Base-by-base conservation (phyloP, 37 sponge, comb jelly and placozoan species). In the Spongia lamella region DNA sequence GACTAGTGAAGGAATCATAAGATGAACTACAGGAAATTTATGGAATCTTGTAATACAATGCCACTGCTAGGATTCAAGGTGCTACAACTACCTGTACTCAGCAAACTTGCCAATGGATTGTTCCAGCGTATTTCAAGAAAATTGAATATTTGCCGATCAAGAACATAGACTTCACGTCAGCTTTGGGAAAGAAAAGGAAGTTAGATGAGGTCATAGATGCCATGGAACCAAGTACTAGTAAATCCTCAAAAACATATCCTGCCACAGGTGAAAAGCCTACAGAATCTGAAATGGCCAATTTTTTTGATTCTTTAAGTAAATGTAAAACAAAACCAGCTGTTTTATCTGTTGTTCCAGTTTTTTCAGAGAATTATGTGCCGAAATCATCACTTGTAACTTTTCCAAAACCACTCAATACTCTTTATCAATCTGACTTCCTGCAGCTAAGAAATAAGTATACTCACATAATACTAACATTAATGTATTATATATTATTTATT, bases 301-400 rank as follows among this genome's bases (percentile, higher is more conserved):
- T 72, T 20, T 72, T 72, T 21, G 19, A 72, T 2, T 29, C 7
- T 3, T 22, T 62, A 32, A 49, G 53, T 34, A 50, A 21, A 34
- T 60, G 53, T 35, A 32, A 32, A 0, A 38, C 68, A 49, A 78
- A 61, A 59, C 72, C 71, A 36, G 72, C 70, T n/a, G 38, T 80
- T 30, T 33, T 80, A 33, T 80, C 80, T 31, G 9, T 80, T n/a
- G 30, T 80, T 15, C 70, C 70, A 11, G 17, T 40, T 21, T 68
- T 69, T 35, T 39, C 60, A 35, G 29, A 38, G 54, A 37, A 33
- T 40, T 79, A 69, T 56, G 70, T 79, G n/a, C 61, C 61, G 1
- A 68, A 79, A 1, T 38, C 60, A 20, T 31, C n/a, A 54, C 55
- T 34, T 21, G n/a, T 16, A n/a, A 38, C 32, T 19, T 56, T 56